Conservation (phyloP, 2,797 vertebrate species). For the Benthosema pterotum region DNA sequence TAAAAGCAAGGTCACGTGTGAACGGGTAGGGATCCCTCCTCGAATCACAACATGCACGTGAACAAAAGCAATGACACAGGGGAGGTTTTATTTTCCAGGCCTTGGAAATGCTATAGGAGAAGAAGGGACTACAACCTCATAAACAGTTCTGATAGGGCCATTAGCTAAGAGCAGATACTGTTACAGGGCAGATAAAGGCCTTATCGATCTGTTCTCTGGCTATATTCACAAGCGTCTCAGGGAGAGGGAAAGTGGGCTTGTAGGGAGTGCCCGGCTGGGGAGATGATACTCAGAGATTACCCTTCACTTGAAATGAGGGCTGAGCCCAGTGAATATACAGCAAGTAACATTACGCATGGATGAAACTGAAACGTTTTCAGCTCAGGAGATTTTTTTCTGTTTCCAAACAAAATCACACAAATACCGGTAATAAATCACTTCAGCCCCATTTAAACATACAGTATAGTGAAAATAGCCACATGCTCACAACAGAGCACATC, state of each 20-base stretch:
- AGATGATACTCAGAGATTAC: constrained; percentile 28
- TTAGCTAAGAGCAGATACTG: constrained; percentile 77
- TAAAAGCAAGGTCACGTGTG: constrained; percentile 31
- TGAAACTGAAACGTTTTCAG: not conserved
- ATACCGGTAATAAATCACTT: no score
- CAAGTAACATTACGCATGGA: not conserved
- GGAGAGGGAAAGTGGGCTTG: constrained; percentile 25
- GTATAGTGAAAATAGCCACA: no score
- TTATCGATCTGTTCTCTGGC: constrained; percentile 71
- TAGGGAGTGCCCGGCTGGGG: constrained; percentile 19
- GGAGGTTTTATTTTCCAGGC: constrained; percentile 25
- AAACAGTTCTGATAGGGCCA: constrained; percentile 74
- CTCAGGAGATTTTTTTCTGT: no score
- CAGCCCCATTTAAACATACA: no score
- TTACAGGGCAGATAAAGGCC: constrained; percentile 71
- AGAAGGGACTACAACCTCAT: constrained; percentile 67
- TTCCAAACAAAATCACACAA: no score
- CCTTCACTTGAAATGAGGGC: constrained; percentile 14
- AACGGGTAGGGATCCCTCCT: constrained; percentile 22
- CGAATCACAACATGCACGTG: constrained; percentile 10
- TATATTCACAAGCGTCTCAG: constrained; percentile 39
- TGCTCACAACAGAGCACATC: no score
- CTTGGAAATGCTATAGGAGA: constrained; percentile 24
- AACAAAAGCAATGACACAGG: constrained; percentile 22
- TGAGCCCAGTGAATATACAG: not conserved